Percentiles rank a stretch among this genome's conserved stretches.
Evolutionary conservation across 2,113 vertebrate species (phyloP).

Genomic region (Gracilinanus agilis): DNA sequence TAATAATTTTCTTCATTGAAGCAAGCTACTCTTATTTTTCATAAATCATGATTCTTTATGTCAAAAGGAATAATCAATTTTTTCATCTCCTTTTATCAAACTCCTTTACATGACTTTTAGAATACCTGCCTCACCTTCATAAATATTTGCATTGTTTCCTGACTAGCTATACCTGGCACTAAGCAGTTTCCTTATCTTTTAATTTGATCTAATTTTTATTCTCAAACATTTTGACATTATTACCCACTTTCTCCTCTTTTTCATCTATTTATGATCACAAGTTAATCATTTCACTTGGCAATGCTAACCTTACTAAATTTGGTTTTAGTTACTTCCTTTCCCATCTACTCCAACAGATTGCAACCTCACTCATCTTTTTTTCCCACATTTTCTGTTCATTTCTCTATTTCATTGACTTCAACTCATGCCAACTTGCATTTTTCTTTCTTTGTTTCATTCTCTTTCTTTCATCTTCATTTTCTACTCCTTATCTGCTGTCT

Average conservation of each 20-base stretch:
- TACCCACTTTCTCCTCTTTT: neutral
- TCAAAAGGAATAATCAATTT: neutral
- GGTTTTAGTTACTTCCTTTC: neutral
- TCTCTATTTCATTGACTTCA: neutral
- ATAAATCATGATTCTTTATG: neutral
- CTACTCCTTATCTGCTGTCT: neutral
- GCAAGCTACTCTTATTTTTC: neutral
- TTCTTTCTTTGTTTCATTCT: neutral
- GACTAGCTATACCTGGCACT: neutral
- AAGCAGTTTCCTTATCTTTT: neutral
- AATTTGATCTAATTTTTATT: neutral
- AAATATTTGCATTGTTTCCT: neutral
- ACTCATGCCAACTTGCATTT: neutral
- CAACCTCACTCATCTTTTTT: neutral
- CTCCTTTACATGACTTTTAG: neutral
- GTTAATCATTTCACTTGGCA: neutral
- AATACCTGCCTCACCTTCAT: neutral
- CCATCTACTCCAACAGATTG: neutral
- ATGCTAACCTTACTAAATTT: neutral
- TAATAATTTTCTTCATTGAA: neutral
- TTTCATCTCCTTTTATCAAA: neutral
- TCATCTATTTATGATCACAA: neutral
- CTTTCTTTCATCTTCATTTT: neutral
- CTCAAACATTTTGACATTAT: neutral
- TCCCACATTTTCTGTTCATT: neutral